Evolutionary conservation across 2,797 vertebrate species (phyloP).

Genomic region (Brachymystax lenok): DNA sequence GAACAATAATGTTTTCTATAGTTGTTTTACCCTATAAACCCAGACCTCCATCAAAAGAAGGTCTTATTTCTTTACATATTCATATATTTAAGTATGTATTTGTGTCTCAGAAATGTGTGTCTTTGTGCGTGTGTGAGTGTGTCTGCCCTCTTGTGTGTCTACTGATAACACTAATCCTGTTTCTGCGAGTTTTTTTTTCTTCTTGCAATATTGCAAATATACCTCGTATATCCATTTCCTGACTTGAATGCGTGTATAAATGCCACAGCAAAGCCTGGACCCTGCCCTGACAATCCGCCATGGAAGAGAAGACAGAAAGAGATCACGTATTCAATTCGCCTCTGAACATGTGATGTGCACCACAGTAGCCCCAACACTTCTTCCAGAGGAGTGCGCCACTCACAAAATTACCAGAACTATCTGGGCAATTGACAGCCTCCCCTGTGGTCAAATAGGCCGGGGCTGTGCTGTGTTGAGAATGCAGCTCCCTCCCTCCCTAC

Average conservation of each 20-base stretch:
- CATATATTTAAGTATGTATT: constrained; percentile 64
- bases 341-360: constrained; percentile 76
- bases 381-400: constrained; percentile 24
- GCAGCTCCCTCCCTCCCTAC: constrained; percentile 8
- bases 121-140: background rate
- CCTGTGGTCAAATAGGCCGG: constrained; percentile 74
- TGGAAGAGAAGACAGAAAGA: constrained; percentile 54
- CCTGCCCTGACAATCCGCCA: constrained; percentile 44
- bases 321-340: constrained; percentile 60
- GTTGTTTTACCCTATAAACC: constrained; percentile 41
- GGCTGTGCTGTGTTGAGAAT: constrained; percentile 48
- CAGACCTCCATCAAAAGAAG: constrained; percentile 50
- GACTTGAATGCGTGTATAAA: constrained; percentile 64
- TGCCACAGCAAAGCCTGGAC: constrained; percentile 43
- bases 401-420: constrained; percentile 81
- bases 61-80: constrained; percentile 74
- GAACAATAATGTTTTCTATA: constrained; percentile 42
- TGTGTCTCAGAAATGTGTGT: constrained; percentile 50
- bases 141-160: constrained; percentile 23
- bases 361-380: constrained; percentile 17
- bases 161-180: constrained; percentile 78
- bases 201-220: constrained; percentile 56
- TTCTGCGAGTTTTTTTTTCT: constrained; percentile 51
- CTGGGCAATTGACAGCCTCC: constrained; percentile 78
- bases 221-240: constrained; percentile 54